Percentiles rank a stretch among this genome's conserved stretches.
These are phyloP conservation scores for Columba livia DNA, from an alignment of 2,113 vertebrate genomes.

Conservation along the genomic window DNA sequence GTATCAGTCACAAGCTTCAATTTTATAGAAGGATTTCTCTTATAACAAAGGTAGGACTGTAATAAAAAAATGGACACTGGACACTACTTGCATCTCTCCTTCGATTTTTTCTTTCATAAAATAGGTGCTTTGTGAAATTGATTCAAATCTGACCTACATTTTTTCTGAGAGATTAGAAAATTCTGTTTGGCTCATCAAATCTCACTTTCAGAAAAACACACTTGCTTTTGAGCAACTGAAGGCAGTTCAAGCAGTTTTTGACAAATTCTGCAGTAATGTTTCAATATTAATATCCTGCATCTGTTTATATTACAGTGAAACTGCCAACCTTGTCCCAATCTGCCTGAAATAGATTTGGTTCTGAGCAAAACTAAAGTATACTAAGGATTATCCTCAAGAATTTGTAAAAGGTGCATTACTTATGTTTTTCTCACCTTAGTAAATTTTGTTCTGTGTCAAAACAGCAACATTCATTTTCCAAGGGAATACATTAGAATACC, in stretches of 20 bases:
- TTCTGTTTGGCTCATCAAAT: neutral
- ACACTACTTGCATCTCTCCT: neutral
- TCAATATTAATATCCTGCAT: neutral
- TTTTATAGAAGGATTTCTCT: neutral
- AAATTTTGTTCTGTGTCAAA: neutral
- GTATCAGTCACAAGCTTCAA: neutral
- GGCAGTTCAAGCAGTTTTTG: neutral
- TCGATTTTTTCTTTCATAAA: neutral
- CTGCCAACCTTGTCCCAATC: neutral
- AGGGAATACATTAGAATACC: neutral
- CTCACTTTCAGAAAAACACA: neutral
- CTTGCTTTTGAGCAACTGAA: neutral
- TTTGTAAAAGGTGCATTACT: neutral
- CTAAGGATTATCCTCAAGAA: neutral
- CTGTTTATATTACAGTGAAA: neutral
- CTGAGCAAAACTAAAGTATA: neutral
- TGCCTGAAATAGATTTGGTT: neutral
- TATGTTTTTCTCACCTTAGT: neutral
- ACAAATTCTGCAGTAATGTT: neutral
- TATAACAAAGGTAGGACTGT: neutral
- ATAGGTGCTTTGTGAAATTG: neutral
- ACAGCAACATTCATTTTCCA: neutral
- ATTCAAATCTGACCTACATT: neutral
- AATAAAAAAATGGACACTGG: fast-evolving
- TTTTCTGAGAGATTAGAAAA: neutral